Evolutionary conservation across 2,888 invertebrate genomes (phyloP), one percentile per base, ranked within the genome.

Genomic region (Rambutsinella grinnellia): DNA sequence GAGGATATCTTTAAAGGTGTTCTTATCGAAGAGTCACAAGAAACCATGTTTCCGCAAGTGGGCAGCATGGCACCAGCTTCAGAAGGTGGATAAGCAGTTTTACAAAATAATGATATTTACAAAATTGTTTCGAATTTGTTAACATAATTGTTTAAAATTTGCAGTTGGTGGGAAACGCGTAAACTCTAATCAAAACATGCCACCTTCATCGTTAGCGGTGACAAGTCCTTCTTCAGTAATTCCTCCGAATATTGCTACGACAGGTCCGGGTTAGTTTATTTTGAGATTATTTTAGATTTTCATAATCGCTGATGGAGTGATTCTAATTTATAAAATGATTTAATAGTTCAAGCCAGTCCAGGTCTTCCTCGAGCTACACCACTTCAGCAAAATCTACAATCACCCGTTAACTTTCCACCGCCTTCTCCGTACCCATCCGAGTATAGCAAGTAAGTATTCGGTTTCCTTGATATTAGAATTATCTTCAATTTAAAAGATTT

Each of bases 1-100:
- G 95, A 96, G 85, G 95, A 95, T 86, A 93, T 96, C 85, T 94
- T 96, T 87, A 95, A 95, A 88, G 94, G 93, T 54, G 94, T 95
- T 75, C 89, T 94, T 70, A 94, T 93, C n/a, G 93, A 93, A 85
- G 93, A 94, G 86, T 85, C 86, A 27, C 90, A 93, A 89, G 93
- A 93, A 86, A 92, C 93, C 1, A 57, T 72, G 15, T 75, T 77
- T 27, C 58, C 71, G 1, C 93, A 93, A 86, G 93, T 93, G 85
- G 91, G 51, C 57, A 81, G 46, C 82, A 83, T 71, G 80, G 57
- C 79, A 62, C 21, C 77, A 58, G 68, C 63, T 57, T 46, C 61
- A 8, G 75, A 68, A 49, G 69, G 76, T 76, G 53, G 27, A 26
- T 15, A n/a, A n/a, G n/a, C n/a, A n/a, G n/a, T n/a, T n/a, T n/a